phyloP scores from a whole-genome alignment of 2,797 vertebrate species.

The Enteromius radiatus region DNA sequence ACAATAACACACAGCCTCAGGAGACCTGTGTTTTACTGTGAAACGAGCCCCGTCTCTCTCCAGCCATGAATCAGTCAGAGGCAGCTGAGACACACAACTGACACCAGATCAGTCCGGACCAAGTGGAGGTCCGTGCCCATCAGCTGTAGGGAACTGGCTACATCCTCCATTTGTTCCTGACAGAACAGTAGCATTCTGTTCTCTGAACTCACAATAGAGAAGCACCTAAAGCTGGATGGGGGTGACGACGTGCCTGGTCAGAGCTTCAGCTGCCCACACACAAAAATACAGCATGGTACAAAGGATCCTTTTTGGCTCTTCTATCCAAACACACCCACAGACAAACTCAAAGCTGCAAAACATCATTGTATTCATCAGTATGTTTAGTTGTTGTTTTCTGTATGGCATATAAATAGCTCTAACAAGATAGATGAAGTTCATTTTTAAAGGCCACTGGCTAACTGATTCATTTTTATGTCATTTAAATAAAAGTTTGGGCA shows the following conservation, averaged over 20 bases:
- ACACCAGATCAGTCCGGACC: constrained; percentile 22
- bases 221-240: constrained; percentile 44
- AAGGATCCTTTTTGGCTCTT: constrained; percentile 40
- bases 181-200: constrained; percentile 37
- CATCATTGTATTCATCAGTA: too few relatives aligned
- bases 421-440: not conserved
- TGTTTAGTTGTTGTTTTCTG: not conserved
- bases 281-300: constrained; percentile 31
- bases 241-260: constrained; percentile 46
- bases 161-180: constrained; percentile 49
- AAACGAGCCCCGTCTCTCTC: not conserved
- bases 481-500: not conserved
- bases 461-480: not conserved
- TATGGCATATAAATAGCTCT: not conserved
- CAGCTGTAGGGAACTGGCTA: constrained; percentile 14
- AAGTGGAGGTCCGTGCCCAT: constrained; percentile 13
- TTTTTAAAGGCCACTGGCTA: not conserved
- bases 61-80: not conserved
- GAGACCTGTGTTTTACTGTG: not conserved
- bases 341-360: constrained; percentile 8
- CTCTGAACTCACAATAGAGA: constrained; percentile 37
- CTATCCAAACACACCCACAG: constrained; percentile 42
- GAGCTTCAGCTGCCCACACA: constrained; percentile 44
- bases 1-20: constrained; percentile 9
- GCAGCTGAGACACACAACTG: constrained; percentile 8